Evolutionary conservation across 1,140 invertebrate species (phyloP), one percentile per base, ranked within the genome.

Genomic region (Euwallacea fornicatus): DNA sequence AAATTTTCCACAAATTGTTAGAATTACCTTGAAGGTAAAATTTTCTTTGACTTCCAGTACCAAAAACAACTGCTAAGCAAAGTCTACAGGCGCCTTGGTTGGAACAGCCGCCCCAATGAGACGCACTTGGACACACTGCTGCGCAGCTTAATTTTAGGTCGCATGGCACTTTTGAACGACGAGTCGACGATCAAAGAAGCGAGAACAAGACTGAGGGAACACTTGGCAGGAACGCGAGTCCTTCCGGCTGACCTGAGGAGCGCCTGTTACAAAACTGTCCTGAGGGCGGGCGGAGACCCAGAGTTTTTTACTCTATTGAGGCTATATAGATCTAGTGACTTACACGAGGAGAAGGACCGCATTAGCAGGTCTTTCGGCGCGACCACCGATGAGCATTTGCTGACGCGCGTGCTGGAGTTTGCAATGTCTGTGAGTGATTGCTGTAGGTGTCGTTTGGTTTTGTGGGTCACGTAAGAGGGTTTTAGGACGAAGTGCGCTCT

Each of bases 341-440:
- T 97, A 62, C 91, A 95, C 71, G 96, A 98, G 82, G 95, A 98
- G 79, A 96, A 96, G 81, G 91, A 96, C 77, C 61, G 96, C 76
- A 93, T 98, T 74, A 87, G 92, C 21, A 83, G 91, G 53, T 87
- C 93, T 0, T 85, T 98, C 15, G 95, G 94, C 33, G 87, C 90
- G 46, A 87, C 92, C 15, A 86, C 86, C 55, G 88, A 96, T 78
- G 83, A 87, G 2, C 83, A 84, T 33, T 81, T 96, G 21, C 84
- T 97, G 50, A 84, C 86, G 7, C 87, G 89, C 77, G 92, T 96
- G n/a, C 83, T 98, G 0, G 86, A 96, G 43, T 98, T 98, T 82
- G 89, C 94, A 4, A 87, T 98, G 81, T 94, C 93, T 77, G 91
- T 93, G 79, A 85, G 89, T 85, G 16, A 9, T 43, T 21, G 2